phyloP scores from a whole-genome alignment of 1,140 invertebrate genomes.

The Papilio glaucus region DNA sequence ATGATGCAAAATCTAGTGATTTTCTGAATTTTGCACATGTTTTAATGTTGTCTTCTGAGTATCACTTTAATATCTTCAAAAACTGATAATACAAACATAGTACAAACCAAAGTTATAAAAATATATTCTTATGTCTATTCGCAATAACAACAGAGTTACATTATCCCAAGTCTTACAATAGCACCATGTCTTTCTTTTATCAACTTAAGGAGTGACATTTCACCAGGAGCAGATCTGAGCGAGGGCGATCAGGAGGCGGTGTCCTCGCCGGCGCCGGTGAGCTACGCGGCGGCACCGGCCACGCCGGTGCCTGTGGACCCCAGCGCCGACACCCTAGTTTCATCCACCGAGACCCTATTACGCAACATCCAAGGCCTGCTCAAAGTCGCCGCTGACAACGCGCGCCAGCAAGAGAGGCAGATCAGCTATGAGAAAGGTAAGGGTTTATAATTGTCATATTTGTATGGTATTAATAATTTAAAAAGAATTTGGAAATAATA shows the following conservation, averaged over 20 bases:
- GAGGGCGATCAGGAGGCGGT: conserved; percentile 82
- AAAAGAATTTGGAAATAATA: no score
- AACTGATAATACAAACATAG: no score
- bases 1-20: no score
- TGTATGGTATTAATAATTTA: neutral
- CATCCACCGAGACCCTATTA: conserved; percentile 95
- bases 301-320: conserved; percentile 82
- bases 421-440: conserved; percentile 98
- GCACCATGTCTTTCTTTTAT: no score
- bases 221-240: conserved; percentile 84
- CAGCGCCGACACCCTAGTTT: conserved; percentile 84
- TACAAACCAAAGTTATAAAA: no score
- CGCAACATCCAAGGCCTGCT: conserved; percentile 97
- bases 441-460: conserved; percentile 12
- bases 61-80: no score
- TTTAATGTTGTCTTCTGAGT: no score
- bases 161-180: no score
- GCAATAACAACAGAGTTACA: no score
- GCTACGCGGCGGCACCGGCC: conserved; percentile 72
- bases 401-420: conserved; percentile 96
- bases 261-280: conserved; percentile 72
- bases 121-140: no score
- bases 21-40: no score
- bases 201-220: no score
- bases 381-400: conserved; percentile 97